Evolutionary conservation across 2,797 vertebrate genomes (phyloP), one percentile per base, ranked within the genome.

Genomic region (Cheirogaleus major): DNA sequence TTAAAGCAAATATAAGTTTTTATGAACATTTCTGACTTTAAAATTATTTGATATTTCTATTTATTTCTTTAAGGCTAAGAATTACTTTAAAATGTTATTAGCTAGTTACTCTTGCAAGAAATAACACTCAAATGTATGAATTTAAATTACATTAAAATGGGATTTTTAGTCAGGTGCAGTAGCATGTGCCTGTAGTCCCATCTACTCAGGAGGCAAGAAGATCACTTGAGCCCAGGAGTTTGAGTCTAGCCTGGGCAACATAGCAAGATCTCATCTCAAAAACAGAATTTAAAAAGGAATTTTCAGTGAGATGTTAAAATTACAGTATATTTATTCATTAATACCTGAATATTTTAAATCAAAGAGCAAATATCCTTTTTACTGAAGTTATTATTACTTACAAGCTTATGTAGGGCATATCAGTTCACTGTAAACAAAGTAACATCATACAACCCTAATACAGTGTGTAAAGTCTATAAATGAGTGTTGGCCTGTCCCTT

Each of bases 61-160:
- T 48, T 61, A 82, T 87, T 80, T 94, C 4, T 84, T 94, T 85
- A 83, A 79, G 52, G 15, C 50, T 92, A 52, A 23, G 12, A 79
- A 63, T 89, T 88, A 52, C 10, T 80, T 92, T 89, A 81, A 84
- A 90, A 91, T 10, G 25, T 5, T 94, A 5, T 90, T 65, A 93
- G 15, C 45, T 89, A 73, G n/a, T 93, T 95, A 59, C 12, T 20
- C 32, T 43, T 93, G 55, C 17, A 95, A 91, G 70, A 93, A 95
- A 76, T 96, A 22, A 93, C 87, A 87, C n/a, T 89, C 17, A 43
- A 38, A 92, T 92, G 17, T 88, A 18, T 95, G 35, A 88, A 55
- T 95, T 95, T 50, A 73, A 86, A 81, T 91, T 93, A 91, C 52
- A 32, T 91, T 76, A 76, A 95, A 88, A 41, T 67, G 38, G 14